A percentile compares a stretch with the other conserved stretches of the same genome.
These are phyloP conservation scores for Temnothorax curvispinosus DNA, from an alignment of 1,140 invertebrate genomes.

Conservation along the genomic window DNA sequence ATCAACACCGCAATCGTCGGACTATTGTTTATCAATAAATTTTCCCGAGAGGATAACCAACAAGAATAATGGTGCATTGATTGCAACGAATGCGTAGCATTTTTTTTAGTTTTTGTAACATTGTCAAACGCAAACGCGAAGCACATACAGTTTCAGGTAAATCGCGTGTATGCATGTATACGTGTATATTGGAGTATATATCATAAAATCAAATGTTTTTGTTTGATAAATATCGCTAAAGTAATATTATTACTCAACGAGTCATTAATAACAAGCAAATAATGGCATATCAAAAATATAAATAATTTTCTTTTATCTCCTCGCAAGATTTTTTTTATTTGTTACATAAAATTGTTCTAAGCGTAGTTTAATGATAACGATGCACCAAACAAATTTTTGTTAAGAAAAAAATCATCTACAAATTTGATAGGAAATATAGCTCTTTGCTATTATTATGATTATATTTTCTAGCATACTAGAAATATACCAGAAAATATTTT, in stretches of 20 bases:
- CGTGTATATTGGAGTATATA: neutral
- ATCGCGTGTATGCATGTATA: neutral
- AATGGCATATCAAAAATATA: neutral
- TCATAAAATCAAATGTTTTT: neutral
- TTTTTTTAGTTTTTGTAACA: slow-evolving; percentile 20
- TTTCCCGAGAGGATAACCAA: slow-evolving; percentile 33
- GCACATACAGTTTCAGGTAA: neutral
- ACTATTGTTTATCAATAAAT: slow-evolving; percentile 51
- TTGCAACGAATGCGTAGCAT: slow-evolving; percentile 18
- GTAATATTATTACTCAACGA: neutral
- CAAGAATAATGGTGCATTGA: slow-evolving; percentile 49
- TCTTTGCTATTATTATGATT: neutral
- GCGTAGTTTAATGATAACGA: neutral
- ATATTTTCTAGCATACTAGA: neutral
- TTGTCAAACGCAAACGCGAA: slow-evolving; percentile 17
- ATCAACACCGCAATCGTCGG: slow-evolving; percentile 30
- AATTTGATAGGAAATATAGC: neutral
- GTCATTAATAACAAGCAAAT: neutral
- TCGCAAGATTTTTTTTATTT: neutral
- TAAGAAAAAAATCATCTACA: neutral
- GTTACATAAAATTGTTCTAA: neutral
- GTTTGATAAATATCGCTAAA: neutral
- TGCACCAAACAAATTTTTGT: neutral
- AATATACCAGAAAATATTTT: no score
- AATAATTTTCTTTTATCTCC: neutral